These are phyloP conservation scores for Rhinoderma darwinii DNA, from an alignment of 2,113 vertebrate species.

Conservation along the genomic window DNA sequence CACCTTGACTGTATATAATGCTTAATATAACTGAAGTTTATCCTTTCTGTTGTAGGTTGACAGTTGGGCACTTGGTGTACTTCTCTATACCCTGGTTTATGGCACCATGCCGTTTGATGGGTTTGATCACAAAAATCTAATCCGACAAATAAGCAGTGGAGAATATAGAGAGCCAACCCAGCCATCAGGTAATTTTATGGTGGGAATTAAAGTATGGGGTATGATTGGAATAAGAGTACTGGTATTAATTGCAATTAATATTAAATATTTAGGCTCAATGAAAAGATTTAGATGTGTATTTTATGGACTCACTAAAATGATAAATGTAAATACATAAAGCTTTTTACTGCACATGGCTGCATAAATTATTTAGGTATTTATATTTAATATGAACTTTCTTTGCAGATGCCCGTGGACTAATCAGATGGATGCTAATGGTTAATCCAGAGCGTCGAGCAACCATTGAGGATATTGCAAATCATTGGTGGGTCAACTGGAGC, in stretches of 20 bases:
- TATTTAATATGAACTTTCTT: background rate
- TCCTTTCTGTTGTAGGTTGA: conserved; percentile 84
- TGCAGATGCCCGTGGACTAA: conserved; percentile 93
- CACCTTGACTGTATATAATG: background rate
- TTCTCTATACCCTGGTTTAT: conserved; percentile 96
- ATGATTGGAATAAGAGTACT: background rate
- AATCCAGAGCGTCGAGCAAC: conserved; percentile 96
- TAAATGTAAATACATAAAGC: background rate
- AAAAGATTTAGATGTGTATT: background rate
- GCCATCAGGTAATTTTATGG: conserved; percentile 86
- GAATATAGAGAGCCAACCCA: conserved; percentile 97
- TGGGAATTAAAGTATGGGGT: too few species aligned
- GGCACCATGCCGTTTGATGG: conserved; percentile 99
- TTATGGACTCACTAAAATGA: background rate
- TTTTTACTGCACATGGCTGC: background rate
- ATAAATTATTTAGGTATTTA: background rate
- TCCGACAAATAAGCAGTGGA: conserved; percentile 97
- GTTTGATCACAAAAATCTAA: conserved; percentile 96
- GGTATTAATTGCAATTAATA: background rate
- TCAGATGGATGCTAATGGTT: conserved; percentile 99
- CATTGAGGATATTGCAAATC: conserved; percentile 96
- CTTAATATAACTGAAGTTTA: background rate
- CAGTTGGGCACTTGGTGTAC: conserved; percentile 97
- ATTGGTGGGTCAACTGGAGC: conserved; percentile 99
- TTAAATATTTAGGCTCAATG: background rate